Conservation (phyloP, 1,140 invertebrate species). For the Drosophila sproati region DNA sequence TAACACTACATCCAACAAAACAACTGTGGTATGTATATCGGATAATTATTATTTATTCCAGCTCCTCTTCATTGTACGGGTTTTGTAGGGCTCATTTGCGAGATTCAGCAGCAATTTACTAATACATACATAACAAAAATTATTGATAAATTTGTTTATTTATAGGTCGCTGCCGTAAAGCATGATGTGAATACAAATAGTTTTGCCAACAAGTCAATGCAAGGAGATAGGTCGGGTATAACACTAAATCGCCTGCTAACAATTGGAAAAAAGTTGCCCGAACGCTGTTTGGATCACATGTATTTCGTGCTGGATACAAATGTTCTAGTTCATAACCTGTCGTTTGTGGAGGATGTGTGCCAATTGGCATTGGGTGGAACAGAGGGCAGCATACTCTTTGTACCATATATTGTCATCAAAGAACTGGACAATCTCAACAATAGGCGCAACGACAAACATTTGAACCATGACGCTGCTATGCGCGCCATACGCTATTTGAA, state of each 20-base stretch:
- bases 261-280: conserved; percentile 10
- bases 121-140: too few species aligned
- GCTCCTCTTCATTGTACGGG: not conserved
- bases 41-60: not conserved
- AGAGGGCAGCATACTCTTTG: conserved; percentile 50
- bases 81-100: too few species aligned
- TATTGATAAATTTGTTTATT: too few species aligned
- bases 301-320: conserved; percentile 71
- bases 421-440: conserved; percentile 76
- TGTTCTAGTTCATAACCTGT: conserved; percentile 53
- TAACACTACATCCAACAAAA: not conserved
- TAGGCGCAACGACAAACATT: conserved; percentile 1
- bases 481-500: conserved; percentile 77
- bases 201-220: not conserved
- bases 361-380: conserved; percentile 46
- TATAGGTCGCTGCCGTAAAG: too few species aligned
- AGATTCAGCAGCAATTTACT: too few species aligned
- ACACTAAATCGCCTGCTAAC: not conserved
- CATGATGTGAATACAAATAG: not conserved
- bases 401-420: conserved; percentile 64
- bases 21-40: not conserved
- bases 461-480: conserved; percentile 40
- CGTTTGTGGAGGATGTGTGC: conserved; percentile 55
- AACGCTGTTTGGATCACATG: conserved; percentile 27
- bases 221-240: not conserved